Conservation (phyloP, 2,797 vertebrate genomes). For the Pachyuromys duprasi region DNA sequence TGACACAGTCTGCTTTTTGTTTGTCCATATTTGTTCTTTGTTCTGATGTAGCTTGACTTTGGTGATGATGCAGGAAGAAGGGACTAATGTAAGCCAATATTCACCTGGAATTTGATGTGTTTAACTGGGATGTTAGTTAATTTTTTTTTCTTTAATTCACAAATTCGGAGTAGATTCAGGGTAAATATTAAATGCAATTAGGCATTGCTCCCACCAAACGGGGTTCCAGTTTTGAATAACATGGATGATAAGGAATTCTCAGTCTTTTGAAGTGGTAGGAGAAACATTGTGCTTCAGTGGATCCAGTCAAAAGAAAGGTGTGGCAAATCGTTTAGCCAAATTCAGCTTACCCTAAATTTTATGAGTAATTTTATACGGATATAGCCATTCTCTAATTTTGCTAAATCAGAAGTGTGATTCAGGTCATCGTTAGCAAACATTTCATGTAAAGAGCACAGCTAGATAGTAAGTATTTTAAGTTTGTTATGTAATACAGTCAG, state of each 20-base stretch:
- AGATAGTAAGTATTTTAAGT: too few relatives aligned
- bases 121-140: background rate
- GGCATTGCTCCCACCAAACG: background rate
- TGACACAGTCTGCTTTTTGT: background rate
- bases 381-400: background rate
- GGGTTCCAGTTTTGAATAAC: background rate
- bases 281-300: background rate
- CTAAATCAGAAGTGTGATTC: too few relatives aligned
- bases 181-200: background rate
- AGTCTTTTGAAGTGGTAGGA: background rate
- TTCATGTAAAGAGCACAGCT: too few relatives aligned
- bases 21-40: background rate
- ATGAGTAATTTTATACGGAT: background rate
- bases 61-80: background rate
- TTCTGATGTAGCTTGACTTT: background rate
- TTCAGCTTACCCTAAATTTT: background rate
- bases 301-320: background rate
- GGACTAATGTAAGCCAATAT: background rate
- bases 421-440: too few relatives aligned
- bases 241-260: background rate
- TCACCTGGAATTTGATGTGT: background rate
- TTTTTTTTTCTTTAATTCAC: background rate
- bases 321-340: background rate
- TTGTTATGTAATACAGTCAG: too few relatives aligned
- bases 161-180: background rate